These are phyloP conservation scores for Fragum whitleyi DNA, from an alignment of 2,888 invertebrate species.

Conservation along the genomic window DNA sequence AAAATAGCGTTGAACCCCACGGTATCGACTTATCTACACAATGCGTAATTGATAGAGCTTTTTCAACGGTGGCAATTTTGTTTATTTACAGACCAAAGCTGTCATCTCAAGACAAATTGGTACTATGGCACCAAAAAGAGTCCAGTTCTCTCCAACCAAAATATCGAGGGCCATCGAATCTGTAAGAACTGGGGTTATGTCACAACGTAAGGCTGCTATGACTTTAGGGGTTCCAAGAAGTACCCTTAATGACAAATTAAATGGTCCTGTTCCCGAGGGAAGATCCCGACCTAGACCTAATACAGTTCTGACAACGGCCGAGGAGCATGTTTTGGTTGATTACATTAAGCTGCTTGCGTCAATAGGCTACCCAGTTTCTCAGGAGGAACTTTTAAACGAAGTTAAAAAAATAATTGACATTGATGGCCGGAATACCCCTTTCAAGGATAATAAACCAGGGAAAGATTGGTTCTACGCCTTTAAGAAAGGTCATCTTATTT, in stretches of 20 bases:
- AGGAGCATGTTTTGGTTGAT: neutral
- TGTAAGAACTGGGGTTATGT: constrained; percentile 22
- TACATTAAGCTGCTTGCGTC: constrained; percentile 10
- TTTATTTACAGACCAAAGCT: constrained; percentile 2
- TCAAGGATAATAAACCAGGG: constrained; percentile 42
- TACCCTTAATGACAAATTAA: constrained; percentile 38
- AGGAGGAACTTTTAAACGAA: constrained; percentile 13
- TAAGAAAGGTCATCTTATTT: constrained; percentile 9
- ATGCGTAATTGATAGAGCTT: neutral
- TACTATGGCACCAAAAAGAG: neutral
- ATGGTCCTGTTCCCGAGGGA: constrained; percentile 24
- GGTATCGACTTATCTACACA: too few species aligned
- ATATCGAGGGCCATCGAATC: constrained; percentile 27
- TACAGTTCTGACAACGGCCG: constrained; percentile 11
- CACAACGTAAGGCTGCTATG: constrained; percentile 19
- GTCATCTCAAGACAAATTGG: neutral
- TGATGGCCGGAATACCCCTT: constrained; percentile 33
- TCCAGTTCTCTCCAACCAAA: constrained; percentile 29
- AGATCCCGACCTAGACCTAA: constrained; percentile 2
- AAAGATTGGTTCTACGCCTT: constrained; percentile 45
- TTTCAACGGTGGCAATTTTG: neutral
- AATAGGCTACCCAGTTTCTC: constrained; percentile 25
- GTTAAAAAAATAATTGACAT: constrained; percentile 30
- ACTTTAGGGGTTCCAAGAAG: constrained; percentile 30
- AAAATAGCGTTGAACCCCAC: too few species aligned